phyloP scores from a whole-genome alignment of 2,797 vertebrate species.

The Bradypodion ventrale region DNA sequence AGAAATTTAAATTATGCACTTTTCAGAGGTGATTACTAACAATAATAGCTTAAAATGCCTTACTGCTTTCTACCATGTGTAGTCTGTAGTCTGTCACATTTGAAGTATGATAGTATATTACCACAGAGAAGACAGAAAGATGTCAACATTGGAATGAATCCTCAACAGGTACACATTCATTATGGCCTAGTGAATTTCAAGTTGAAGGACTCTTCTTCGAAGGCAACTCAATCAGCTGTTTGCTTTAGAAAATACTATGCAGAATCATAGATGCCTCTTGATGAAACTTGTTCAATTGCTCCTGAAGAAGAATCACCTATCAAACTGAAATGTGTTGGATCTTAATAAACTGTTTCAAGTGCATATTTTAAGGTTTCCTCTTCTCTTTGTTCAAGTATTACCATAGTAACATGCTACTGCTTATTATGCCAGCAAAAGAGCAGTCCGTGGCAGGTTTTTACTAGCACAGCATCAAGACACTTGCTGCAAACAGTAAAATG shows the following conservation, averaged over 20 bases:
- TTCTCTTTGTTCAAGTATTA: slow-evolving; percentile 32
- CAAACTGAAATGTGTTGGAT: neutral
- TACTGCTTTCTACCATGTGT: neutral
- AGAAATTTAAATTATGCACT: neutral
- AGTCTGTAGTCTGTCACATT: no score
- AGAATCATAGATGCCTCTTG: neutral
- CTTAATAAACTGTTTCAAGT: slow-evolving; percentile 29
- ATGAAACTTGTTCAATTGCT: neutral
- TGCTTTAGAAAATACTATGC: neutral
- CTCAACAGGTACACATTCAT: neutral
- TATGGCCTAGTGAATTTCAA: neutral
- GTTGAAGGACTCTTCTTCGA: neutral
- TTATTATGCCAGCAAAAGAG: neutral
- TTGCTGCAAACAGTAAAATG: neutral
- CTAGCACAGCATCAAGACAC: slow-evolving; percentile 4
- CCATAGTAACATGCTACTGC: slow-evolving; percentile 27
- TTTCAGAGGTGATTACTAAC: neutral
- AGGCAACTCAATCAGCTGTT: neutral
- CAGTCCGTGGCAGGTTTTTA: neutral
- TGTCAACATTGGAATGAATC: neutral
- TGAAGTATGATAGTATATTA: neutral
- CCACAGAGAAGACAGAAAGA: neutral
- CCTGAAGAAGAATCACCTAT: slow-evolving; percentile 7
- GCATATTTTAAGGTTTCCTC: neutral
- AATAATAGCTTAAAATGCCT: neutral